These are phyloP conservation scores for Crotalus tigris DNA, from an alignment of 2,113 vertebrate species.

Conservation along the genomic window DNA sequence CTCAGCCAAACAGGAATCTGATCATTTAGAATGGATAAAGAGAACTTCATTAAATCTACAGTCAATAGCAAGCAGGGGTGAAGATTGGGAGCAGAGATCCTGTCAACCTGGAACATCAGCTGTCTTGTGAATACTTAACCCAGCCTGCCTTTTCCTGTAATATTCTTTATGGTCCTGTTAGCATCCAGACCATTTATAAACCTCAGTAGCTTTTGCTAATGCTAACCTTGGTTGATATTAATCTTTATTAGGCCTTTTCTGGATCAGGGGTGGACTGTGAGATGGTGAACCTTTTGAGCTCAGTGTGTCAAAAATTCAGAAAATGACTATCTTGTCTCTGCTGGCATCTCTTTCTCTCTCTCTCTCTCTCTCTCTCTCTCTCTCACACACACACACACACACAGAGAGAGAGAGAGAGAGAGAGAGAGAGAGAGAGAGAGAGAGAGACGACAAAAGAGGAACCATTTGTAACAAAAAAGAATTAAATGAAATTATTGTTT, in stretches of 20 bases:
- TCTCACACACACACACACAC: too few relatives aligned
- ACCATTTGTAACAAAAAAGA: too few relatives aligned
- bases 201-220: neutral
- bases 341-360: too few relatives aligned
- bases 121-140: neutral
- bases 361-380: too few relatives aligned
- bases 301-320: too few relatives aligned
- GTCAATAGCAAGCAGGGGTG: neutral
- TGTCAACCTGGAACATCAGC: neutral
- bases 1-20: neutral
- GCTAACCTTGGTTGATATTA: neutral
- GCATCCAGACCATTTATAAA: neutral
- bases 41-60: neutral
- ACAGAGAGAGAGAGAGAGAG: too few relatives aligned
- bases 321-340: too few relatives aligned
- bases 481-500: too few relatives aligned
- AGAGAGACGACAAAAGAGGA: too few relatives aligned
- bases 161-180: neutral
- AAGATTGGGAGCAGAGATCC: neutral
- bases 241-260: neutral
- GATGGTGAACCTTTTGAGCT: too few relatives aligned
- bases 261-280: too few relatives aligned
- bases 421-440: too few relatives aligned
- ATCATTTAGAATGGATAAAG: neutral
- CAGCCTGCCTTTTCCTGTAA: neutral